These are phyloP conservation scores for Hippolais icterina DNA, from an alignment of 2,113 vertebrate genomes.

Conservation along the genomic window DNA sequence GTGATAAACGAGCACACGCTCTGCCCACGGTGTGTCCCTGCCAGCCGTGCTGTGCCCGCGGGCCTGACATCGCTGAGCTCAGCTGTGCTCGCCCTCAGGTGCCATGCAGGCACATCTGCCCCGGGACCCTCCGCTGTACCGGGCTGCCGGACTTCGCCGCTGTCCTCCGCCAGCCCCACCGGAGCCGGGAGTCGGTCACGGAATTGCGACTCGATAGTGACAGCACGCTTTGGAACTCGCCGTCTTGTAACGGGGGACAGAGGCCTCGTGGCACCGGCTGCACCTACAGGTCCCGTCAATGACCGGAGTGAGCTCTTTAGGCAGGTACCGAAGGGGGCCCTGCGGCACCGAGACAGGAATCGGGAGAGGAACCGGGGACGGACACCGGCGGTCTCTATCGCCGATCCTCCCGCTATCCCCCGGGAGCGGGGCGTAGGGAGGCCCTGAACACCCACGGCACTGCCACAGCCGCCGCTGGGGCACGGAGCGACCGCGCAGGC, in stretches of 20 bases:
- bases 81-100: background rate
- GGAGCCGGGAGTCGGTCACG: background rate
- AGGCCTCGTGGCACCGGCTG: background rate
- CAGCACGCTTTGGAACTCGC: background rate
- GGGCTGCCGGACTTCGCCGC: background rate
- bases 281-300: background rate
- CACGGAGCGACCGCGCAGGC: background rate
- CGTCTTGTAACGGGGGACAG: background rate
- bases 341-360: background rate
- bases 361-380: background rate
- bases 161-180: background rate
- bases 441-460: background rate
- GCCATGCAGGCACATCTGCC: background rate
- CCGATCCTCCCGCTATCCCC: background rate
- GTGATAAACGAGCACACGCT: background rate
- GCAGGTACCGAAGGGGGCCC: background rate
- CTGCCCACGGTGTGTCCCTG: background rate
- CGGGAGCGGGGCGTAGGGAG: background rate
- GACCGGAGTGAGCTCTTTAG: background rate
- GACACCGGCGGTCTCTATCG: background rate
- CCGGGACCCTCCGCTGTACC: too few species aligned
- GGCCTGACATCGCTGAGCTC: background rate
- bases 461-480: background rate
- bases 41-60: background rate
- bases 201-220: background rate